Base-by-base conservation (phyloP, 1,140 invertebrate species). In the Lanistes nyassanus region DNA sequence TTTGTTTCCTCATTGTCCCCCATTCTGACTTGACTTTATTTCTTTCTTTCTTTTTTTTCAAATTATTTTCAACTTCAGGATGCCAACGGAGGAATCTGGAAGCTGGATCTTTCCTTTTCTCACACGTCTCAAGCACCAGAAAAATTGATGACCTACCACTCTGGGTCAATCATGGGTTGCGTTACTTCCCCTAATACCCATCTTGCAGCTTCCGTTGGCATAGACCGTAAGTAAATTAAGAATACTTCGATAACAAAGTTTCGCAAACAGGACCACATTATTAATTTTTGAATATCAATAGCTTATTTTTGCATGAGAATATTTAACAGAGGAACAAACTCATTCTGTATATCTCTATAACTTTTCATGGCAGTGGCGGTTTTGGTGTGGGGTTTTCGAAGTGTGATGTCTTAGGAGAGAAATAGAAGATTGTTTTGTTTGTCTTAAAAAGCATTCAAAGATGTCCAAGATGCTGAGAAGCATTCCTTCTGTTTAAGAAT, bases 51-150 rank as follows among this genome's bases (percentile, higher is more conserved):
- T 84, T 86, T 62, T 4, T 37, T 62, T 19, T 62, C 56, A 58
- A 5, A 58, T 5, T 60, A 60, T 31, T 23, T 60, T 36, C n/a
- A 36, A 19, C 36, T 67, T 76, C 67, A 94, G 93, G 95, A 96
- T 90, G 93, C 92, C 31, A 94, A 94, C 79, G 95, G 95, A 60
- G 94, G 94, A 5, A 91, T 96, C 36, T 97, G 95, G 95, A 90
- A 92, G 56, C 91, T 95, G 34, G 94, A 96, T 81, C 86, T 96
- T 3, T 92, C 92, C 42, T 93, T 93, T n/a, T 91, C 91, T 55
- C 90, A 91, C 62, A 89, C 90, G 23, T 88, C 88, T 1, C 75
- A 73, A 34, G 74, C 87, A 16, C 91, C 94, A 0, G 84, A 91
- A 67, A 92, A 93, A 84, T 85, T 96, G 21, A 92, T 94, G 62